A percentile compares a stretch with the other conserved stretches of the same genome.
Conservation (phyloP, 2,113 vertebrate species). For the Regulus satrapa region DNA sequence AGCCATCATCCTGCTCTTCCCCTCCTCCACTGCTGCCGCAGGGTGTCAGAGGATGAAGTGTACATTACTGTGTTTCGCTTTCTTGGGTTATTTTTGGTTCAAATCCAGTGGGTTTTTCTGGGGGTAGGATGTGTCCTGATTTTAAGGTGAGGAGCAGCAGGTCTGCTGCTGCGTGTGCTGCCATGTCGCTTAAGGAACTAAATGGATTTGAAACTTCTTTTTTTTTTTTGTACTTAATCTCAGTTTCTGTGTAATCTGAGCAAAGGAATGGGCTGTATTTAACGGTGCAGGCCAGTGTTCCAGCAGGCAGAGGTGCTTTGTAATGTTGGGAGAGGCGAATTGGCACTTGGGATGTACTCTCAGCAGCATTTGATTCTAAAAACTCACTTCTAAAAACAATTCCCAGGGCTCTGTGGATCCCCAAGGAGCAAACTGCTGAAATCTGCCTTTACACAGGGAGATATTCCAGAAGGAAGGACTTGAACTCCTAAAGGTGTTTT, state of each 20-base stretch:
- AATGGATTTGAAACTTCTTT: neutral
- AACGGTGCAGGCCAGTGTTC: neutral
- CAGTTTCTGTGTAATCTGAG: neutral
- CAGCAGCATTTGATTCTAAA: neutral
- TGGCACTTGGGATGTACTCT: neutral
- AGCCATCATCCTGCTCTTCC: neutral
- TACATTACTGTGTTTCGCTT: neutral
- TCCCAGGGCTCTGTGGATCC: neutral
- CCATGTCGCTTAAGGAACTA: accelerated
- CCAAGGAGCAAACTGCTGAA: neutral
- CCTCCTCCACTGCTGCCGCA: neutral
- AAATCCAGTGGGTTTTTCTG: neutral
- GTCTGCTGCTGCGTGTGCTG: neutral
- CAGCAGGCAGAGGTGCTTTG: neutral
- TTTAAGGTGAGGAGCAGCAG: slow-evolving; percentile 1
- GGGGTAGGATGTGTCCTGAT: slow-evolving; percentile 7
- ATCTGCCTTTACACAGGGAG: neutral
- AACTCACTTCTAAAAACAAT: neutral
- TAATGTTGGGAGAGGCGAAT: neutral
- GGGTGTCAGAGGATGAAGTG: neutral
- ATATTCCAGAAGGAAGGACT: neutral
- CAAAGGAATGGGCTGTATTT: neutral
- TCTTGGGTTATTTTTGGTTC: neutral
- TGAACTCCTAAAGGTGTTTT: neutral
- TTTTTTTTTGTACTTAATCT: neutral